Evolutionary conservation across 2,113 vertebrate genomes (phyloP).

Genomic region (Brevimyrus niger): DNA sequence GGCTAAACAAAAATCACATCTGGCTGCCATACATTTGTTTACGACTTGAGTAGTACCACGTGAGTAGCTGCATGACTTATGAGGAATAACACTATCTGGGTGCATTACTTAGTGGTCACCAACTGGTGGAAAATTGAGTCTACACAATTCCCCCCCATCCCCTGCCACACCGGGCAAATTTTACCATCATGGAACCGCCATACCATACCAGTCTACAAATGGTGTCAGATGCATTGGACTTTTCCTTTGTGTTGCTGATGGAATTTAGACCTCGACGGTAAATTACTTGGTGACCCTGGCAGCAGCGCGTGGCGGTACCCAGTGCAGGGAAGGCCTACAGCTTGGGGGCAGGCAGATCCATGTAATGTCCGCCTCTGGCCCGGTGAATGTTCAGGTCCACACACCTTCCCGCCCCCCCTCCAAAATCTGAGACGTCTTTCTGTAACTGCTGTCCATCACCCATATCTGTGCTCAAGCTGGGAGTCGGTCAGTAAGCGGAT

Average conservation of each 20-base stretch:
- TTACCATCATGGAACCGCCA: neutral
- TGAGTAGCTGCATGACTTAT: neutral
- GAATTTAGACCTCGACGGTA: neutral
- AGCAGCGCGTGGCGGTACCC: neutral
- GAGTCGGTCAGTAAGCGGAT: neutral
- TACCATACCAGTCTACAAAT: neutral
- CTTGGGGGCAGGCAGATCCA: neutral
- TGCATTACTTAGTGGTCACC: neutral
- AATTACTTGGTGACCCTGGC: neutral
- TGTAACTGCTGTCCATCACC: neutral
- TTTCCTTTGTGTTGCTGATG: neutral
- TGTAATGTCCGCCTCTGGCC: neutral
- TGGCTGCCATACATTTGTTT: neutral
- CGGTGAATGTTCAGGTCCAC: neutral
- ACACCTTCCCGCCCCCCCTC: neutral
- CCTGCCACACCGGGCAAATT: too few species aligned
- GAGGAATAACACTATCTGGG: neutral
- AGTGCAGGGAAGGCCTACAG: neutral
- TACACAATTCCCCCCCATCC: neutral
- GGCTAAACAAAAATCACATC: neutral
- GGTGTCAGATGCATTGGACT: neutral
- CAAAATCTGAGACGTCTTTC: neutral
- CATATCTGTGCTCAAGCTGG: neutral
- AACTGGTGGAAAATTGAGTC: neutral
- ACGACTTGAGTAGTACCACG: neutral